A percentile compares a stretch with the other conserved stretches of the same genome.
Conservation (phyloP, 2,797 vertebrate species). For the Neopelma chrysocephalum region DNA sequence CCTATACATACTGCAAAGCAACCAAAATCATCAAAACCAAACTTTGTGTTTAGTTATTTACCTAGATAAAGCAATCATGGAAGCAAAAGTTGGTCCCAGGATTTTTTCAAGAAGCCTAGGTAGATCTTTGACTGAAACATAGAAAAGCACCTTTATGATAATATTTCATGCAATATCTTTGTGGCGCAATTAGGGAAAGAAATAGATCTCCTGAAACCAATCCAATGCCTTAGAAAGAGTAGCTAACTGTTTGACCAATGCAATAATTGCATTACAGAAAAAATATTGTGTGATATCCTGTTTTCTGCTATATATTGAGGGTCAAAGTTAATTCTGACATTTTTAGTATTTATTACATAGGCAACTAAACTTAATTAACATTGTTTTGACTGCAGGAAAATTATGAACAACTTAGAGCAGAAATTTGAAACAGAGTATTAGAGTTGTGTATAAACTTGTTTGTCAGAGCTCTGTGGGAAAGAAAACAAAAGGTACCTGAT, state of each 20-base stretch:
- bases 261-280: background rate
- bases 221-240: background rate
- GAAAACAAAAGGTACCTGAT: background rate
- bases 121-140: background rate
- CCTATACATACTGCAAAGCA: background rate
- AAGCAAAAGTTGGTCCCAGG: background rate
- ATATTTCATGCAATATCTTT: background rate
- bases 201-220: background rate
- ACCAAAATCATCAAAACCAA: background rate
- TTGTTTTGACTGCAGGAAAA: slow-evolving; percentile 28
- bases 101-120: background rate
- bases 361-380: slow-evolving; percentile 35
- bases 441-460: background rate
- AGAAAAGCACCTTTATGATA: background rate
- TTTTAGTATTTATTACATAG: slow-evolving; percentile 53
- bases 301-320: background rate
- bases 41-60: background rate
- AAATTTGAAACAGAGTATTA: slow-evolving; percentile 10
- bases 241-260: background rate
- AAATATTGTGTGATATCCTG: slow-evolving; percentile 11
- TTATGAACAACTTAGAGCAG: background rate
- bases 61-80: background rate
- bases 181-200: background rate
- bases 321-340: slow-evolving; percentile 42
- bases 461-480: background rate